Conservation (phyloP, 2,113 vertebrate genomes). For the Melanerpes formicivorus region DNA sequence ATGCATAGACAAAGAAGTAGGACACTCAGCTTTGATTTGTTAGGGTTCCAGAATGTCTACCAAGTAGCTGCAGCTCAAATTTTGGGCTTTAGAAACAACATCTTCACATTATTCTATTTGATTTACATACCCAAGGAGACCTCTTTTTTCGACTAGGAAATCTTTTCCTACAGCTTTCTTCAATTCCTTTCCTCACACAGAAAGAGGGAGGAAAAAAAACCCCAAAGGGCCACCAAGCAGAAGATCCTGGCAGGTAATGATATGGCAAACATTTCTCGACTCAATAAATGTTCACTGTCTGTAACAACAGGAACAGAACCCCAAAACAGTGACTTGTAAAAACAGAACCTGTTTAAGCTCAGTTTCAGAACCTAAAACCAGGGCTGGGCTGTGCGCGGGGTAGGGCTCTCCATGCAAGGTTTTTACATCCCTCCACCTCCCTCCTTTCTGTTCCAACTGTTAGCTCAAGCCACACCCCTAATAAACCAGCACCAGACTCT, state of each 20-base stretch:
- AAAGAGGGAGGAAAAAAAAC: neutral
- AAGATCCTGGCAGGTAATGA: neutral
- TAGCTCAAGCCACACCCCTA: neutral
- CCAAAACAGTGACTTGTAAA: neutral
- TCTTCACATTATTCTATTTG: neutral
- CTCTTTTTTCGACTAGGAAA: neutral
- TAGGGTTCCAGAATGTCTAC: neutral
- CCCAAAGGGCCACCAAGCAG: neutral
- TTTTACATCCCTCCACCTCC: neutral
- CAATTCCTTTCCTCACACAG: neutral
- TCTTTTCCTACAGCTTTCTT: neutral
- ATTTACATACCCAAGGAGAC: neutral
- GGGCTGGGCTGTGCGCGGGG: neutral
- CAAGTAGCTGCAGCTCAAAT: neutral
- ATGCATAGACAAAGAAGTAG: neutral
- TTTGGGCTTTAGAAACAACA: neutral
- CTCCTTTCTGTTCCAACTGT: conserved; percentile 19
- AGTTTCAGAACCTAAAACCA: neutral
- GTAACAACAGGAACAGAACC: neutral
- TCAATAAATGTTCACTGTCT: neutral
- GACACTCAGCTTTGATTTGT: neutral
- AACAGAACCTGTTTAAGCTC: neutral
- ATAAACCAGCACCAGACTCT: neutral
- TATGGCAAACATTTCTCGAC: neutral
- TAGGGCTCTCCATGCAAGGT: neutral